phyloP scores from a whole-genome alignment of 2,113 vertebrate genomes.

The Morone chrysops region DNA sequence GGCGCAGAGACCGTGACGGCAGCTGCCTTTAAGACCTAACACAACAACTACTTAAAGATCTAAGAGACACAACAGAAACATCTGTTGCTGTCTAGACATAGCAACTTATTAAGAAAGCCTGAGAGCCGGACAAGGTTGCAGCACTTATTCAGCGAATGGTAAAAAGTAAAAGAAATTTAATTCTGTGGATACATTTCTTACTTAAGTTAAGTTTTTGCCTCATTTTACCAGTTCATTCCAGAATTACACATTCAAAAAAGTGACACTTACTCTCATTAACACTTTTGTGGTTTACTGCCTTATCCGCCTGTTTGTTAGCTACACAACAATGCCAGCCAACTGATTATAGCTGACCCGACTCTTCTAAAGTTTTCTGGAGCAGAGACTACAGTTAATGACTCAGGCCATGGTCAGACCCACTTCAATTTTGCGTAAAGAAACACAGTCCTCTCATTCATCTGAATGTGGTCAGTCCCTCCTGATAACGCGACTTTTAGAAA shows the following conservation, averaged over 20 bases:
- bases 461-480: not conserved
- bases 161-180: not conserved
- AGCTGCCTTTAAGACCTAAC: slow-evolving; percentile 71
- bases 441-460: not conserved
- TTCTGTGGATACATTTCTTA: not conserved
- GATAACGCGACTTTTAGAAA: no score
- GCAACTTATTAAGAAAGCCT: slow-evolving; percentile 43
- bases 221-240: not conserved
- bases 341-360: not conserved
- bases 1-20: slow-evolving; percentile 40
- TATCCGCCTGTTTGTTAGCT: not conserved
- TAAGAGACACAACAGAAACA: slow-evolving; percentile 71
- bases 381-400: not conserved
- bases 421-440: no score
- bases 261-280: not conserved
- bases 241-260: not conserved
- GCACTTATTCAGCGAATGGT: not conserved
- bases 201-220: not conserved
- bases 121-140: slow-evolving; percentile 17
- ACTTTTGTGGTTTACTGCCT: not conserved
- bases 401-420: no score
- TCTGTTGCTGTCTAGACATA: slow-evolving; percentile 68
- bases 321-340: not conserved
- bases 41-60: slow-evolving; percentile 72
- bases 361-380: not conserved